Base-by-base conservation (phyloP, 1,140 invertebrate species). In the Drosophila chauvacae region DNA sequence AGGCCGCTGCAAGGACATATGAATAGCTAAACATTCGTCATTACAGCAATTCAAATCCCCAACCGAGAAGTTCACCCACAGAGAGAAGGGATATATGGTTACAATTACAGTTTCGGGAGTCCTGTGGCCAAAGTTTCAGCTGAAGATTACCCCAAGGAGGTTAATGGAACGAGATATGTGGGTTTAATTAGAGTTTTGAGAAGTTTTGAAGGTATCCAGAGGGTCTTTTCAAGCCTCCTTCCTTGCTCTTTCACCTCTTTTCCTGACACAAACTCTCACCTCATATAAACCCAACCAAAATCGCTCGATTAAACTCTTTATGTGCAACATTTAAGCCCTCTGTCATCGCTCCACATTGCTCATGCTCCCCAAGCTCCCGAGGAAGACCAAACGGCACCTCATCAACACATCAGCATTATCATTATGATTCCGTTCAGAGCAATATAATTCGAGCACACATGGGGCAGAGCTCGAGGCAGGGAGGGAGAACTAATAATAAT, bases 361-460 rank as follows among this genome's bases (percentile, higher is more conserved):
- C 69, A 78, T 64, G 55, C 30, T 20, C n/a, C 47, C 48, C 60
- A 57, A 62, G 57, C 20, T 13, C 13, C 30, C 26, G 28, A n/a
- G 37, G 41, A 66, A 56, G 50, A 88, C 84, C 76, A 84, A 84
- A 83, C 85, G 81, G 81, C 84, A 88, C 84, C 84, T 88, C 84
- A 88, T 88, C 84, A 88, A 88, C 84, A 88, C 84, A 88, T 87
- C 85, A 88, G 84, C 85, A 88, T 88, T 88, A 90, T 81, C 81
- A 90, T 80, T 74, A 83, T 74, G 70, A 83, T 80, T 73, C 70
- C 70, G 59, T 41, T 78, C 65, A 30, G 68, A 51, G 68, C 68
- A 60, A 73, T 72, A 73, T 60, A 72, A 72, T 60, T 30, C 30
- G 30, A 33, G 50, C 30, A 30, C 30, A 30, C 30, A 30, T 30